Evolutionary conservation across 2,113 vertebrate species (phyloP), one percentile per base, ranked within the genome.

Genomic region (Columbina picui): DNA sequence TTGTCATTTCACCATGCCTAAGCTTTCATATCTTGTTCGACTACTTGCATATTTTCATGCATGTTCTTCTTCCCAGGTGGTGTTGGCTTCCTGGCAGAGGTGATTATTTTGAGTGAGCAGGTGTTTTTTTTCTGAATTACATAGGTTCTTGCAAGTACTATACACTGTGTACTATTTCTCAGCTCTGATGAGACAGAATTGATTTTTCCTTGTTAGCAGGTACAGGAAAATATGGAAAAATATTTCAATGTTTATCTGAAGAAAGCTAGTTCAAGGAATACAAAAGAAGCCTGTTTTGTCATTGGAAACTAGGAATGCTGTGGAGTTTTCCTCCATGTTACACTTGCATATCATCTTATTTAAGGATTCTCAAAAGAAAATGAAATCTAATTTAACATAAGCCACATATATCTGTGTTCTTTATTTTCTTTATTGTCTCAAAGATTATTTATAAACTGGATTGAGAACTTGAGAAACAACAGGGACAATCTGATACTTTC

Each of bases 31-130:
- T 80, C 64, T 87, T 87, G 36, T 95, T 91, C 52, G 87, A 47
- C 63, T 91, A 43, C 16, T 70, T 96, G 83, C 70, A 15, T 89
- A 88, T 92, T 93, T 96, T 94, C 89, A 87, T 89, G 76, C 57
- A 47, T 87, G 82, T 84, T 93, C 59, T 65, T 95, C 39, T 36
- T 79, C 65, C 22, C 34, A 38, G 38, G 19, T 76, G 36, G 7
- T 61, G 17, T 20, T 64, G 64, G 26, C 30, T 82, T 84, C 36
- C 55, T 77, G 55, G 32, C 14, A 81, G 32, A 49, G 19, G 29
- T 57, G 43, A 67, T 80, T 84, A 39, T 74, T 96, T 77, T 87
- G 39, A 89, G 49, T 16, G 69, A 83, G 34, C 22, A 83, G 38
- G 17, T 71, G 25, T 0, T 41, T 87, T 74, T 74, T 64, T 55